These are phyloP conservation scores for Atta colombica DNA, from an alignment of 1,140 invertebrate genomes.

Conservation along the genomic window DNA sequence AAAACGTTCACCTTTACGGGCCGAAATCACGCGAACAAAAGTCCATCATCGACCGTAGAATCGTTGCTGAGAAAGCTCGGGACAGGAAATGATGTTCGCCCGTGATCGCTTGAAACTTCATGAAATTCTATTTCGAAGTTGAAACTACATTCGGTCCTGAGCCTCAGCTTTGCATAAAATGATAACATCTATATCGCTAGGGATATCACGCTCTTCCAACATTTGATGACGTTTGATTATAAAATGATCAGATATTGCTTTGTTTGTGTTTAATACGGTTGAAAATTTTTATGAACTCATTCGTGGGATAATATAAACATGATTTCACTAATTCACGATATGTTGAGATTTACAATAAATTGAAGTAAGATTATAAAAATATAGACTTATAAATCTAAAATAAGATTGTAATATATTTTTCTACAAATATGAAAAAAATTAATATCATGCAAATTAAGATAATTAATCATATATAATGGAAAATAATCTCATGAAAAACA, in stretches of 20 bases:
- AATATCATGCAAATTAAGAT: background rate
- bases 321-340: background rate
- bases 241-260: slow-evolving; percentile 25
- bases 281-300: background rate
- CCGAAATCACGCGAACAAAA: slow-evolving; percentile 58
- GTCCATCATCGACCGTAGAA: slow-evolving; percentile 27
- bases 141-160: slow-evolving; percentile 40
- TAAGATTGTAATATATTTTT: background rate
- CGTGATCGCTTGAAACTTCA: slow-evolving; percentile 57
- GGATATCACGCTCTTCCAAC: slow-evolving; percentile 14
- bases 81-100: slow-evolving; percentile 58
- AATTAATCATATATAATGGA: background rate
- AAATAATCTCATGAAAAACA: background rate
- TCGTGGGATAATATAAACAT: background rate
- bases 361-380: background rate
- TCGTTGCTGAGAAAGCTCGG: slow-evolving; percentile 35
- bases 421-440: background rate
- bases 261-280: background rate
- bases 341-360: background rate
- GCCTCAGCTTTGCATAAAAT: slow-evolving; percentile 53
- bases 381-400: background rate
- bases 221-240: slow-evolving; percentile 46
- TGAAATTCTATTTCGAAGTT: slow-evolving; percentile 63
- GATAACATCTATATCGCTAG: slow-evolving; percentile 50
- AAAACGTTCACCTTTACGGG: slow-evolving; percentile 46